Evolutionary conservation across 2,888 invertebrate genomes (phyloP).

Genomic region (Epicampocera succincta): DNA sequence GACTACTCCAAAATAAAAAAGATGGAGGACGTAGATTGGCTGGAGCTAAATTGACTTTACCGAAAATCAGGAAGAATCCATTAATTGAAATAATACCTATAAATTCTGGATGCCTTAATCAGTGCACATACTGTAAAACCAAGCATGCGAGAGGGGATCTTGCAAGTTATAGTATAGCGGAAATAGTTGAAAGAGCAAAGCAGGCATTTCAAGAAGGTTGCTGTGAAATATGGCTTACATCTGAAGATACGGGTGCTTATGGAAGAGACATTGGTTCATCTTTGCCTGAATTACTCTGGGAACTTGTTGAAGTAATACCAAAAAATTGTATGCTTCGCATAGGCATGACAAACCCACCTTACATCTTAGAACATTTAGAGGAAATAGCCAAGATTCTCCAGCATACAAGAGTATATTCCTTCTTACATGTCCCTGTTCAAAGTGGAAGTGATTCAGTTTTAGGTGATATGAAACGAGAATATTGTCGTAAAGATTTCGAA

Average conservation of each 20-base stretch:
- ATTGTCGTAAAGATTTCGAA: constrained; percentile 93
- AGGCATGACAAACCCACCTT: constrained; percentile 99
- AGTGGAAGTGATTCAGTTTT: constrained; percentile 97
- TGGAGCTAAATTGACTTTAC: constrained; percentile 92
- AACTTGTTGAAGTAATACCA: constrained; percentile 86
- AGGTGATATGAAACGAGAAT: constrained; percentile 97
- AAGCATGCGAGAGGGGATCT: constrained; percentile 98
- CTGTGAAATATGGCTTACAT: constrained; percentile 98
- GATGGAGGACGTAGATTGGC: constrained; percentile 89
- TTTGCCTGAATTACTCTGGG: constrained; percentile 92
- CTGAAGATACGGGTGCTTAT: constrained; percentile 98
- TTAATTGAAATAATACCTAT: constrained; percentile 98
- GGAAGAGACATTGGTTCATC: constrained; percentile 96
- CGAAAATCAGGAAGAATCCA: constrained; percentile 97
- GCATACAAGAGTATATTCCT: constrained; percentile 95
- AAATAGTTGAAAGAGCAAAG: constrained; percentile 92
- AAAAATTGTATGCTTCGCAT: constrained; percentile 90
- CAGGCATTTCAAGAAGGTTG: constrained; percentile 96
- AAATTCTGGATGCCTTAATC: constrained; percentile 97
- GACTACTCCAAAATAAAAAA: constrained; percentile 91
- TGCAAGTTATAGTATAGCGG: constrained; percentile 95
- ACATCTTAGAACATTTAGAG: constrained; percentile 96
- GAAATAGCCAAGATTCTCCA: constrained; percentile 93
- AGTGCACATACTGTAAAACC: constrained; percentile 99
- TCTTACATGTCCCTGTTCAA: constrained; percentile 98